Conservation (phyloP, 2,888 invertebrate species). For the Spodoptera exigua region DNA sequence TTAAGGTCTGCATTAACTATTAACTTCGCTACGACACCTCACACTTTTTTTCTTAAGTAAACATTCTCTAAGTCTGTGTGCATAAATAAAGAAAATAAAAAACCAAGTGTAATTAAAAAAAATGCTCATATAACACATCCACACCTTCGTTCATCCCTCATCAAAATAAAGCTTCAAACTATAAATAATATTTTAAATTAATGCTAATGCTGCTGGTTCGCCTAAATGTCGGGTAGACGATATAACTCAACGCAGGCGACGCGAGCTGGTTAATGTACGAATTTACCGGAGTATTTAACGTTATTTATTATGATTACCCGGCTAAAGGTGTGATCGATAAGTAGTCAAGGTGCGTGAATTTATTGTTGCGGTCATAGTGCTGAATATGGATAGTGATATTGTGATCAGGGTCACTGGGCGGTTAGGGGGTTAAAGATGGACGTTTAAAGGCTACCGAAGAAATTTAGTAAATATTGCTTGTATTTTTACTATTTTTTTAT, state of each 20-base stretch:
- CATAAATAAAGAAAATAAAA: no score
- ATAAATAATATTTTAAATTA: constrained; percentile 90
- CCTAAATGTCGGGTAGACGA: constrained; percentile 83
- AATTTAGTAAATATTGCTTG: no score
- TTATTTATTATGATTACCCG: constrained; percentile 85
- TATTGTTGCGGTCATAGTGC: constrained; percentile 20
- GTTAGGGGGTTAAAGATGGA: constrained; percentile 1
- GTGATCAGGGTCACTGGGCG: constrained; percentile 1
- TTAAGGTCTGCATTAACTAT: no score
- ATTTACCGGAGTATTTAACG: constrained; percentile 69
- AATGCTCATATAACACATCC: constrained; percentile 52
- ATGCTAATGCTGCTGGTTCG: constrained; percentile 86
- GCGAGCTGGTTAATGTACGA: constrained; percentile 80
- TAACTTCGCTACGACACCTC: no score
- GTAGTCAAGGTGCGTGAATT: constrained; percentile 50
- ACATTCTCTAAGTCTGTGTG: no score
- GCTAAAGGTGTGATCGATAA: constrained; percentile 79
- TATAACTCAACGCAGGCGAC: constrained; percentile 83
- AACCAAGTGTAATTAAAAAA: neutral
- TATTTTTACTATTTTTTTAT: no score
- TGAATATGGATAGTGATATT: constrained; percentile 30
- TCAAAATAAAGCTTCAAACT: constrained; percentile 76
- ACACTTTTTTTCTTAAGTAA: no score
- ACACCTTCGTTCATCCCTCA: constrained; percentile 53
- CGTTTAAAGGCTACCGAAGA: no score